These are phyloP conservation scores for Pammene aurita DNA, from an alignment of 2,888 invertebrate genomes.

Conservation along the genomic window DNA sequence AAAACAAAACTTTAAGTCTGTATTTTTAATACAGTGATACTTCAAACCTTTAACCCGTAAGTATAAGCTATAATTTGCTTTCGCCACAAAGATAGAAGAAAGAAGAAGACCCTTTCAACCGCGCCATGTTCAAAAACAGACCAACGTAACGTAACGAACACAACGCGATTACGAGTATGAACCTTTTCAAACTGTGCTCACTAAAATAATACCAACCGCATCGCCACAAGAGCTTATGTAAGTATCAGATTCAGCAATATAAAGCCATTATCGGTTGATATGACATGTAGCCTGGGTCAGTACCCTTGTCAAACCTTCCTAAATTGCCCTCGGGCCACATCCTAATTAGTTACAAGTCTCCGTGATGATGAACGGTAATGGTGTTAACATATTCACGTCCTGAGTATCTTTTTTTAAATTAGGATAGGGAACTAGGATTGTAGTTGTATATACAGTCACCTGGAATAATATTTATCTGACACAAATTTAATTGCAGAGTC, in stretches of 20 bases:
- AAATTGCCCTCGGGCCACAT: conserved; percentile 29
- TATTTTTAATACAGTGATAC: no score
- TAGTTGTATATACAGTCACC: neutral
- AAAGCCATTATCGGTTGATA: neutral
- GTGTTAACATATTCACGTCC: conserved; percentile 18
- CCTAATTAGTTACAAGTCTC: conserved; percentile 28
- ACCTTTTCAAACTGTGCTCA: conserved; percentile 17
- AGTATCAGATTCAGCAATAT: neutral
- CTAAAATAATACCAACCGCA: neutral
- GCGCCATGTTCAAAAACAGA: neutral
- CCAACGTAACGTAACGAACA: neutral
- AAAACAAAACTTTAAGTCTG: no score
- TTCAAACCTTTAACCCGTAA: no score
- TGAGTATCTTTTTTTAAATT: neutral
- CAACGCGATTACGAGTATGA: conserved; percentile 6
- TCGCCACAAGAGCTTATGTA: conserved; percentile 3
- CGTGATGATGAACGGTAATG: conserved; percentile 22
- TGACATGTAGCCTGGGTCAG: conserved; percentile 3
- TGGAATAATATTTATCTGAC: neutral
- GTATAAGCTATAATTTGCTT: neutral
- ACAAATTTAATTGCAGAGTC: no score
- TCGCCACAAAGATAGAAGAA: neutral
- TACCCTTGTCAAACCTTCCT: conserved; percentile 22
- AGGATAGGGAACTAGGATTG: neutral
- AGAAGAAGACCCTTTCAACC: neutral